phyloP scores from a whole-genome alignment of 2,113 vertebrate genomes.

The Parotia lawesii region DNA sequence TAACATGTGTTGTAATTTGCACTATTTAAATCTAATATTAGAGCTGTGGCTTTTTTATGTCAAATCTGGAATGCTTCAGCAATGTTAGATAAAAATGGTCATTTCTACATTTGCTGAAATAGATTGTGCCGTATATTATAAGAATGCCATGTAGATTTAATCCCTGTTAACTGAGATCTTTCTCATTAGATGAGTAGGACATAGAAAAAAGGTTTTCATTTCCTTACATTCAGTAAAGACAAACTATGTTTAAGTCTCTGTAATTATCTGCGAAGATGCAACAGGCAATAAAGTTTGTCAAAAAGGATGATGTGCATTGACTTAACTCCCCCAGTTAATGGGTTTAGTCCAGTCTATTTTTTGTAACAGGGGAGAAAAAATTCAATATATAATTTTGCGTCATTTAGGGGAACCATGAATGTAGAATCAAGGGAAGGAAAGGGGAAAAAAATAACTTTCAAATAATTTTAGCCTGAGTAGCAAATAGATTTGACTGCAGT shows the following conservation, averaged over 20 bases:
- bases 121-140: not conserved
- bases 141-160: not conserved
- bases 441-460: constrained; percentile 3
- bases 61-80: constrained; percentile 36
- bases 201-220: constrained; percentile 8
- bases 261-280: not conserved
- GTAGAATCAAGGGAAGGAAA: not conserved
- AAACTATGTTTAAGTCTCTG: constrained; percentile 21
- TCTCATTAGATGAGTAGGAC: not conserved
- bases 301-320: not conserved
- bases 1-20: constrained; percentile 61
- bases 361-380: not conserved
- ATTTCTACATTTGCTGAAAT: constrained; percentile 44
- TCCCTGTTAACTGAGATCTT: not conserved
- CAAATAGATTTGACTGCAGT: constrained; percentile 33
- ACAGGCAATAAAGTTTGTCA: not conserved
- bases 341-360: not conserved
- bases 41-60: constrained; percentile 54
- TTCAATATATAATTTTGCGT: constrained; percentile 21
- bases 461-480: constrained; percentile 47
- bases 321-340: not conserved
- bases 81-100: constrained; percentile 43
- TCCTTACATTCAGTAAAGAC: constrained; percentile 19
- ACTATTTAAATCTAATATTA: constrained; percentile 66
- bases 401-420: not conserved